phyloP scores from a whole-genome alignment of 2,888 invertebrate species.

The Zelleria hepariella region DNA sequence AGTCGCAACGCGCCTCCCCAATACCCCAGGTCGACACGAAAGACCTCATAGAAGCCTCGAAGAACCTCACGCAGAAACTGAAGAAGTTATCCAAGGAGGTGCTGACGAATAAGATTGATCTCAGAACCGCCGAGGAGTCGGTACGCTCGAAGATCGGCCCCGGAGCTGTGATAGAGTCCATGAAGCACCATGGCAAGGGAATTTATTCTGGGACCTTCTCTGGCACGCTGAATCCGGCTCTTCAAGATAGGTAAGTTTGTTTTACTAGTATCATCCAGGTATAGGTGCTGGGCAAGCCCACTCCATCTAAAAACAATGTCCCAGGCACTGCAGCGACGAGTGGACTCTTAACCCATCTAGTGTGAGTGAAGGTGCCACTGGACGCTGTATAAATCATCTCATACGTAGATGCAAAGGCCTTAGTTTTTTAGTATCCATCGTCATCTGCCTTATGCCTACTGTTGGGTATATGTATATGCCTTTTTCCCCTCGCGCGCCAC shows the following conservation, averaged over 20 bases:
- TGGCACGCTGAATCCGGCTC: slow-evolving; percentile 92
- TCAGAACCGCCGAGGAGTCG: slow-evolving; percentile 60
- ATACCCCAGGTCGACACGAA: slow-evolving; percentile 75
- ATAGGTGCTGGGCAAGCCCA: no score
- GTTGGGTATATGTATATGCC: no score
- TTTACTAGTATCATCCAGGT: neutral
- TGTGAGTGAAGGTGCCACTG: no score
- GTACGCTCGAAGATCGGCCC: slow-evolving; percentile 60
- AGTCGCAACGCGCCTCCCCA: slow-evolving; percentile 43
- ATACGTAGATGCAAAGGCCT: no score
- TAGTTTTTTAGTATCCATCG: no score
- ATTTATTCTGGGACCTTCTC: slow-evolving; percentile 98
- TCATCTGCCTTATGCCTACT: no score
- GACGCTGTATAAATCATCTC: no score
- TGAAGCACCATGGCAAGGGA: slow-evolving; percentile 95
- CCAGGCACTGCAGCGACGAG: no score
- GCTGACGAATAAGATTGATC: slow-evolving; percentile 77
- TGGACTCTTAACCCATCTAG: no score
- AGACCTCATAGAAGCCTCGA: slow-evolving; percentile 89
- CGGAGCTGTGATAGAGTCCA: slow-evolving; percentile 90
- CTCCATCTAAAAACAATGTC: no score
- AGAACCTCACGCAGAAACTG: slow-evolving; percentile 92
- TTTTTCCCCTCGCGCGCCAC: no score
- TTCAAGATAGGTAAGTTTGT: slow-evolving; percentile 80
- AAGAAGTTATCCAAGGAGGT: slow-evolving; percentile 92